Conservation (phyloP, 2,888 invertebrate species). For the Xylocampa areola region DNA sequence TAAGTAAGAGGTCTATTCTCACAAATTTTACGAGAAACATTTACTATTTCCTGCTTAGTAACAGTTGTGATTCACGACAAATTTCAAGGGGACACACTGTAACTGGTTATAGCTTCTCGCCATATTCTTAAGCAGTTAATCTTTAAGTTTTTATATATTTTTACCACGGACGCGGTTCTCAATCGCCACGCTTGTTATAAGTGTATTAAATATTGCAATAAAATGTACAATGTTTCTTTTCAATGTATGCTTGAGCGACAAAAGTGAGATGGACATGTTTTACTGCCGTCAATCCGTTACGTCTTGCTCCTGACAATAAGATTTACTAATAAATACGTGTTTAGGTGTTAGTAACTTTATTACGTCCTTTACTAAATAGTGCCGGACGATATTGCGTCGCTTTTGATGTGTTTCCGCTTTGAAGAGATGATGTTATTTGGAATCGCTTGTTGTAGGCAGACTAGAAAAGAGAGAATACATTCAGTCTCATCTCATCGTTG, state of each 20-base stretch:
- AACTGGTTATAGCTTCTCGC: slow-evolving; percentile 60
- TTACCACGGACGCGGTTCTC: slow-evolving; percentile 42
- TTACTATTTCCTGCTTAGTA: slow-evolving; percentile 58
- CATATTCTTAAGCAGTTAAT: slow-evolving; percentile 61
- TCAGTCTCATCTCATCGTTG: no score
- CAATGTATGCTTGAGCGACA: slow-evolving; percentile 29
- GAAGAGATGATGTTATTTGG: no score
- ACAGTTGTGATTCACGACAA: slow-evolving; percentile 67
- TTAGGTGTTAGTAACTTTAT: slow-evolving; percentile 27
- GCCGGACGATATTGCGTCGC: neutral
- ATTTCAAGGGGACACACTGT: slow-evolving; percentile 57
- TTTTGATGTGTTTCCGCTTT: no score
- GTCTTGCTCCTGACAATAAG: slow-evolving; percentile 30
- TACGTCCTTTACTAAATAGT: slow-evolving; percentile 7
- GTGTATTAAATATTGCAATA: slow-evolving; percentile 53
- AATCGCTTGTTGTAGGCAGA: no score
- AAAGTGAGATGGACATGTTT: slow-evolving; percentile 27
- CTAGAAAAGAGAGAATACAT: no score
- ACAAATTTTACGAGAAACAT: slow-evolving; percentile 46
- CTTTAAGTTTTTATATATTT: slow-evolving; percentile 47
- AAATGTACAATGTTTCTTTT: slow-evolving; percentile 60
- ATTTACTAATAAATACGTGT: slow-evolving; percentile 32
- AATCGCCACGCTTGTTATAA: slow-evolving; percentile 50
- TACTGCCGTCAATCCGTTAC: slow-evolving; percentile 46
- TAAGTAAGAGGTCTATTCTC: slow-evolving; percentile 37